Percentiles rank a stretch among this genome's conserved stretches.
Evolutionary conservation across 1,140 invertebrate species (phyloP).

Genomic region (Dryas iulia): DNA sequence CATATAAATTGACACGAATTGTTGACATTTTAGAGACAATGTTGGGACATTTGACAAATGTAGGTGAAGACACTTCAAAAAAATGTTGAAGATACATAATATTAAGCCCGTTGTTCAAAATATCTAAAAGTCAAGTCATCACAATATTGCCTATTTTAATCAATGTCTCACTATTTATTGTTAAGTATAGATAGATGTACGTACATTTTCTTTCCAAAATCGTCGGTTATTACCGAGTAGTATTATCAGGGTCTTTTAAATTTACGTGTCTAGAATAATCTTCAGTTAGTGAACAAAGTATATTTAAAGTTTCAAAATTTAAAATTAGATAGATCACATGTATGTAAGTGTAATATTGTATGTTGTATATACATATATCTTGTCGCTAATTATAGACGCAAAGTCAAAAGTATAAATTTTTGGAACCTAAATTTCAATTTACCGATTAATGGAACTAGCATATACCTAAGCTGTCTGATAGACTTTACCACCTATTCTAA

Average conservation of each 20-base stretch:
- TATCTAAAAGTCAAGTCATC: not conserved
- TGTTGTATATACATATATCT: not conserved
- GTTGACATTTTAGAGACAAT: not conserved
- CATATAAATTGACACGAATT: not conserved
- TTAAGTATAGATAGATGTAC: conserved; percentile 7
- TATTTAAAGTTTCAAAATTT: conserved; percentile 21
- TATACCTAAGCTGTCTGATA: not conserved
- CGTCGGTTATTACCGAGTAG: conserved; percentile 47
- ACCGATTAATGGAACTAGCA: not conserved
- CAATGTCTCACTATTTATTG: conserved; percentile 5
- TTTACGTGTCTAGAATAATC: conserved; percentile 52
- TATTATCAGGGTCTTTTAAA: conserved; percentile 67
- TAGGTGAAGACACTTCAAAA: not conserved
- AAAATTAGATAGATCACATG: conserved; percentile 6
- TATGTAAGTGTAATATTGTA: not conserved
- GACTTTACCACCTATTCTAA: not conserved
- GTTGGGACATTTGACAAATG: not conserved
- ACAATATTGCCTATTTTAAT: not conserved
- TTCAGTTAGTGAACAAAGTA: conserved; percentile 47
- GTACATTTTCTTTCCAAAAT: conserved; percentile 10
- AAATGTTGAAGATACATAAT: not conserved
- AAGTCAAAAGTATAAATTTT: not conserved
- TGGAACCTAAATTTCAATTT: not conserved
- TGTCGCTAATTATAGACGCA: not conserved
- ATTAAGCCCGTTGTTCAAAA: not conserved